Evolutionary conservation across 2,113 vertebrate species (phyloP), one percentile per base, ranked within the genome.

Genomic region (Myotis lucifugus): DNA sequence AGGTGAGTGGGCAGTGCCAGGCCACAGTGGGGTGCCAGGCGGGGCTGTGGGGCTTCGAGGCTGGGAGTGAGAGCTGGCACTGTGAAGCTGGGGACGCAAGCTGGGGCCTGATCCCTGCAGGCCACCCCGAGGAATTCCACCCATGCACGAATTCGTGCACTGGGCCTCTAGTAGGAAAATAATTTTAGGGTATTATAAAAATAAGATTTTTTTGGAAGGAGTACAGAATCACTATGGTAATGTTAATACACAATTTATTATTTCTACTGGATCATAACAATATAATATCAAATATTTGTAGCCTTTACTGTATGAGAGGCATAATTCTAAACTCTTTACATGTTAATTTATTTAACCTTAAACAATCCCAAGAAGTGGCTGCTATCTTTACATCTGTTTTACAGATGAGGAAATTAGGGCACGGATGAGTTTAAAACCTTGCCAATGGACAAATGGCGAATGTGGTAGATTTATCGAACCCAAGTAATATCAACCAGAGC

Each of bases 101-200:
- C 42, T 42, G 42, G 42, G 42, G 42, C 42, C 42, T 42, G 42
- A 42, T 42, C 42, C 42, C 42, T 42, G 42, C 42, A 6, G 42
- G 42, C 42, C 42, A 42, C 42, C 42, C 6, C 37, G 37, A 37
- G 37, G 37, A 37, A 37, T 37, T 37, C 42, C 42, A 42, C 42
- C 42, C 6, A 42, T 42, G 42, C 42, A 42, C 7, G 7, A 42
- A 42, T 42, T 42, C 42, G 8, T 42, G 42, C 42, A 42, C 42
- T 42, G 42, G 42, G 42, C 42, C 42, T 42, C 42, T 95, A 82
- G 37, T 37, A 89, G 42, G 2, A 54, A 95, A 85, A 17, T 70
- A 93, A 70, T 88, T 93, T 88, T 93, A 81, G 87, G 4, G 69
- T 56, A 86, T 72, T 93, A 37, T 10, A 87, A 95, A 59, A 81